phyloP scores from a whole-genome alignment of 2,888 invertebrate genomes.

The Cactoblastis cactorum region DNA sequence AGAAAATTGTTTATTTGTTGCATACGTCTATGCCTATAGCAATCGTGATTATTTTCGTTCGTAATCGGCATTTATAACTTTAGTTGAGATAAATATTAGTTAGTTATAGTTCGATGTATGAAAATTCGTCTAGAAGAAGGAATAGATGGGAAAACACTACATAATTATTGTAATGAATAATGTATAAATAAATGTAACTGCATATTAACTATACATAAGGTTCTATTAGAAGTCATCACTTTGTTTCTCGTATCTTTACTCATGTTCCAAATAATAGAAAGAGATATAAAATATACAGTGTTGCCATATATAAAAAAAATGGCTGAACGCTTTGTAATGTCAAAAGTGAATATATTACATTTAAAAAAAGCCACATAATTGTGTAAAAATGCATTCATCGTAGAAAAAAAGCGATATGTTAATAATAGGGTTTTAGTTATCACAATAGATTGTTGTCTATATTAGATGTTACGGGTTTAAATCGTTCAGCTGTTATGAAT shows the following conservation, averaged over 20 bases:
- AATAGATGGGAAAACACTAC: conserved; percentile 4
- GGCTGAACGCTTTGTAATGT: conserved; percentile 18
- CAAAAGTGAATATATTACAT: conserved; percentile 22
- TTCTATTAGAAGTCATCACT: conserved; percentile 4
- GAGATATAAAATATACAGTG: conserved; percentile 5
- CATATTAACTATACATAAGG: conserved; percentile 11
- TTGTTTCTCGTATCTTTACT: conserved; percentile 8
- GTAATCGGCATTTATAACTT: conserved; percentile 42
- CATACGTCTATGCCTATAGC: conserved; percentile 17
- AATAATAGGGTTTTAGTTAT: conserved; percentile 53
- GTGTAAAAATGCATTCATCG: conserved; percentile 40
- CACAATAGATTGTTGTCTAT: conserved; percentile 59
- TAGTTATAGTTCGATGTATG: conserved; percentile 17
- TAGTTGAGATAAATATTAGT: conserved; percentile 33
- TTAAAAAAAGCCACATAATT: conserved; percentile 33
- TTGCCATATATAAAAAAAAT: conserved; percentile 7
- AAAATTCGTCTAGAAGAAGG: conserved; percentile 3
- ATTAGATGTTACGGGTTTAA: conserved; percentile 59
- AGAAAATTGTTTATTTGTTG: neutral
- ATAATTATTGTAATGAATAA: conserved; percentile 6
- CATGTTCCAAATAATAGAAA: conserved; percentile 2
- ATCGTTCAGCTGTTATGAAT: conserved; percentile 53
- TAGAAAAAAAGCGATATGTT: conserved; percentile 30
- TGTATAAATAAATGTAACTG: conserved; percentile 15
- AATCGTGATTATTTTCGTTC: conserved; percentile 28